Evolutionary conservation across 2,113 vertebrate genomes (phyloP), one percentile per base, ranked within the genome.

Genomic region (Aphyosemion australe): DNA sequence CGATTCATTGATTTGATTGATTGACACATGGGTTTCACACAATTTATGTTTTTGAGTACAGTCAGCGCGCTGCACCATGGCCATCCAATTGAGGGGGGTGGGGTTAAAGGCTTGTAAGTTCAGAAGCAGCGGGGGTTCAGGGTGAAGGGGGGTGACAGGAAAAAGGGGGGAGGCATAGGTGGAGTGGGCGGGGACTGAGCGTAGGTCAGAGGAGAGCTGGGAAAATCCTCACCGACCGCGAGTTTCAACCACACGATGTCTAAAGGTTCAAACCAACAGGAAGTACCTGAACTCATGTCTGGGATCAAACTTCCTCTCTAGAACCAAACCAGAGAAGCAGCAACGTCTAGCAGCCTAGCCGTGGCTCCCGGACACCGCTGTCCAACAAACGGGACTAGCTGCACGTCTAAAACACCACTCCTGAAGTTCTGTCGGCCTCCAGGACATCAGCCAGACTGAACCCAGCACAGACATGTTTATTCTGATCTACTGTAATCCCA

Each of bases 401-500:
- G 26, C 26, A n/a, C n/a, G n/a, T n/a, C n/a, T n/a, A n/a, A n/a
- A n/a, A n/a, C n/a, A n/a, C n/a, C n/a, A n/a, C 26, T 39, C 37
- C 37, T 71, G 69, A 78, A 48, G 15, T 54, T n/a, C 31, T 75
- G 54, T 39, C 8, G 26, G 26, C 26, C 26, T 26, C 5, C 5
- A 26, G 26, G 26, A 26, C 26, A 26, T 26, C 26, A 26, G 26
- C 26, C 26, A 5, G 26, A 2, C 26, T 26, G 80, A 86, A 83
- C 78, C 76, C 69, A 85, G 65, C 67, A 18, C 79, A 87, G 84
- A 82, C 83, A 86, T 85, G n/a, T 77, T 84, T 85, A 86, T 87
- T 91, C 89, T 89, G 76, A 90, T 86, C 75, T 90, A 85, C 80
- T 80, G 78, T 82, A 80, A 88, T 88, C 76, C 85, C 92, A 83